These are phyloP conservation scores for Globicephala melas DNA, from an alignment of 2,113 vertebrate genomes.

Conservation along the genomic window DNA sequence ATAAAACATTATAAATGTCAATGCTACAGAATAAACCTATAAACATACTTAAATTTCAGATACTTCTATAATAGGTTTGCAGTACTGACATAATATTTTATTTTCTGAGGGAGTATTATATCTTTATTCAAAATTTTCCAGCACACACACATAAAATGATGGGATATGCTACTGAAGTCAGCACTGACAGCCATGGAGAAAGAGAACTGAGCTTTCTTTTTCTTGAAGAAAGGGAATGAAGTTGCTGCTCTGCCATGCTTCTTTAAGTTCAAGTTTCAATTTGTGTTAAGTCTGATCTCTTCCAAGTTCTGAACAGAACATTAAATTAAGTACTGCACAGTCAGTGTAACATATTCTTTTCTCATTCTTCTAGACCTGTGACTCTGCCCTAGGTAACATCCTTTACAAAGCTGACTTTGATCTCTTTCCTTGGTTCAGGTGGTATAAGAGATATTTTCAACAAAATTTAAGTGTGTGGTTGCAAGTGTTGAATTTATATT, in stretches of 20 bases:
- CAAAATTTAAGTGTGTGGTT: background rate
- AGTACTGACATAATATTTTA: background rate
- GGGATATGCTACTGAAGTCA: background rate
- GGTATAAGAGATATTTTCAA: background rate
- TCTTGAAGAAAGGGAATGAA: constrained; percentile 5
- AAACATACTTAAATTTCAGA: background rate
- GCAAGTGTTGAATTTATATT: background rate
- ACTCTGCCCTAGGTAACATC: background rate
- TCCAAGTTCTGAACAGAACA: constrained; percentile 17
- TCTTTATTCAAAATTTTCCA: background rate
- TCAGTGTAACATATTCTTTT: constrained; percentile 7
- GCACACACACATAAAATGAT: background rate
- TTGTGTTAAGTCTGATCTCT: constrained; percentile 21
- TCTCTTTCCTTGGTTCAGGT: background rate
- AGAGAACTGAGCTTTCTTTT: background rate
- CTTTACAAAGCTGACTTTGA: background rate
- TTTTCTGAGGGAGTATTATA: background rate
- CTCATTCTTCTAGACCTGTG: background rate
- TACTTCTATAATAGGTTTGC: background rate
- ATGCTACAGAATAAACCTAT: background rate
- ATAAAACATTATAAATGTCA: background rate
- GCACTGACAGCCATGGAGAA: background rate
- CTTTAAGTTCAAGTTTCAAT: constrained; percentile 38
- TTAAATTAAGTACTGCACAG: constrained; percentile 27
- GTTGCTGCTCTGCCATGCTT: background rate